Conservation (phyloP, 1,140 invertebrate genomes). For the Cardiocondyla obscurior region DNA sequence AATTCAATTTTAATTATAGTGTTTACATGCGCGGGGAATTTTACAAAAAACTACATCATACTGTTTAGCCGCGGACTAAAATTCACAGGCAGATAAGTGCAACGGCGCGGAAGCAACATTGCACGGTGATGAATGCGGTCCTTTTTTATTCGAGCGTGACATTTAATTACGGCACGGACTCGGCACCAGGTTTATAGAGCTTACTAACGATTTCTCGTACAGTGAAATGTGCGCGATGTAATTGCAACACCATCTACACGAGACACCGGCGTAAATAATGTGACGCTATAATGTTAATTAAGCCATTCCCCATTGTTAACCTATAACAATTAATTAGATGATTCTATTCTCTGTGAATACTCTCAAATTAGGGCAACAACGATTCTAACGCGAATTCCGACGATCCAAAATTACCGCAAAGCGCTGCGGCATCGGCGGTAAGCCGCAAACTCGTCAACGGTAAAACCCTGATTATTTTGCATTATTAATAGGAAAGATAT, state of each 20-base stretch:
- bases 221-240: not conserved
- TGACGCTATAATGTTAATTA: constrained; percentile 29
- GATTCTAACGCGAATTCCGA: constrained; percentile 27
- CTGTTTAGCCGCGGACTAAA: constrained; percentile 16
- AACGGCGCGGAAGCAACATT: constrained; percentile 22
- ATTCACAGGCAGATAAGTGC: constrained; percentile 24
- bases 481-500: not conserved
- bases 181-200: constrained; percentile 6
- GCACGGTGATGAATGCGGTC: constrained; percentile 5
- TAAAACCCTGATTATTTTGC: constrained; percentile 28
- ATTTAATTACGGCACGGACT: constrained; percentile 34
- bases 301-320: not conserved
- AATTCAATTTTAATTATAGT: not conserved
- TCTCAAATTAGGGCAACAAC: constrained; percentile 14
- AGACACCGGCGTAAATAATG: constrained; percentile 11
- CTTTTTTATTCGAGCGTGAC: constrained; percentile 40
- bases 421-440: constrained; percentile 12
- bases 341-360: not conserved
- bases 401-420: constrained; percentile 30
- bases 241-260: not conserved
- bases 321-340: constrained; percentile 34
- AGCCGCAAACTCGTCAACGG: not conserved
- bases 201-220: constrained; percentile 21
- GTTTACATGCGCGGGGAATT: not conserved
- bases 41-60: constrained; percentile 16